Evolutionary conservation across 2,888 invertebrate species (phyloP).

Genomic region (Euplagia quadripunctaria): DNA sequence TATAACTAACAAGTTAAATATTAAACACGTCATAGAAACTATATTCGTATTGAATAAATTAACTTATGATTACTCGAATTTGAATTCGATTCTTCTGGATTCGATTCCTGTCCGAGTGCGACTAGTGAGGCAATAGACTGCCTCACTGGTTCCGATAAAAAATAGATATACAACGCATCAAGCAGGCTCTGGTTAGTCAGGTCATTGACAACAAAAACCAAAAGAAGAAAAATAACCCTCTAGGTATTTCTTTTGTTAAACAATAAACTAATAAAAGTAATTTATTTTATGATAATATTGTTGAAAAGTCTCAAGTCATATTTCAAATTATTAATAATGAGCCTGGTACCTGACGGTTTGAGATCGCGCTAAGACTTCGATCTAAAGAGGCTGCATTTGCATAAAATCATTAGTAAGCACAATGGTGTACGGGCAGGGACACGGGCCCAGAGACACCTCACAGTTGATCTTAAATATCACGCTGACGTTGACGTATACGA

Average conservation of each 20-base stretch:
- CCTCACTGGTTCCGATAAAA: not conserved
- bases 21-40: slow-evolving; percentile 9
- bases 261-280: slow-evolving; percentile 72
- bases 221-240: not conserved
- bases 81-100: no score
- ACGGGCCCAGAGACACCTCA: slow-evolving; percentile 81
- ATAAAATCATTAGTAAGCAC: slow-evolving; percentile 88
- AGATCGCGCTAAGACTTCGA: slow-evolving; percentile 87
- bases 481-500: slow-evolving; percentile 48
- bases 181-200: not conserved
- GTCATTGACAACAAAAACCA: not conserved
- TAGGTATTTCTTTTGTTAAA: slow-evolving; percentile 48
- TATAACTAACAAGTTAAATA: slow-evolving; percentile 34
- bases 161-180: no score
- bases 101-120: no score
- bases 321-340: slow-evolving; percentile 87
- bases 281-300: slow-evolving; percentile 73
- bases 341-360: slow-evolving; percentile 85
- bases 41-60: no score
- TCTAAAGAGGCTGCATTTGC: slow-evolving; percentile 87
- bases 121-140: no score
- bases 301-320: slow-evolving; percentile 83
- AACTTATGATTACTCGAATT: no score
- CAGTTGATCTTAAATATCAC: slow-evolving; percentile 73
- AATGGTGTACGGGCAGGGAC: slow-evolving; percentile 86